These are phyloP conservation scores for Passer montanus DNA, from an alignment of 2,113 vertebrate species.

Conservation along the genomic window DNA sequence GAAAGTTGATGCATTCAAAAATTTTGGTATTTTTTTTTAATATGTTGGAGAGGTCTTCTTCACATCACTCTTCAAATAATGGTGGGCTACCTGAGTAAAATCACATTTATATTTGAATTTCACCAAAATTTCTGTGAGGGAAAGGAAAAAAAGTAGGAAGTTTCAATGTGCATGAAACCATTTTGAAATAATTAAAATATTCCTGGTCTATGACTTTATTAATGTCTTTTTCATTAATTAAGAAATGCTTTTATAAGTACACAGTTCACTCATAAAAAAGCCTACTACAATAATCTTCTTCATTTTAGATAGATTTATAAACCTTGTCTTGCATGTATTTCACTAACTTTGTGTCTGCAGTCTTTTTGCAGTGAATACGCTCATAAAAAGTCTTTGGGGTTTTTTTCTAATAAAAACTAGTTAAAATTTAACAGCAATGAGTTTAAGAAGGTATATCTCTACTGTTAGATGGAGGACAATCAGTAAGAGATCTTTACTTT, in stretches of 20 bases:
- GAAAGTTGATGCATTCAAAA: background rate
- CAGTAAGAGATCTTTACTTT: background rate
- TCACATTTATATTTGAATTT: background rate
- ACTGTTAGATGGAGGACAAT: background rate
- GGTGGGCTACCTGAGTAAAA: background rate
- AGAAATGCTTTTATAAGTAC: background rate
- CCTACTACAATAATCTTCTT: background rate
- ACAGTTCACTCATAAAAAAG: background rate
- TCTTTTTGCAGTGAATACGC: background rate
- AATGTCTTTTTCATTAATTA: background rate
- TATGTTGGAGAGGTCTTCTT: background rate
- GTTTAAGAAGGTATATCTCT: background rate
- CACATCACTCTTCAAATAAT: background rate
- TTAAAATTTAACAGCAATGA: background rate
- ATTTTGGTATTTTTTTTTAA: background rate
- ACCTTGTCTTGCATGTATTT: background rate
- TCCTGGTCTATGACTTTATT: background rate
- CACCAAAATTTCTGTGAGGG: rapidly evolving
- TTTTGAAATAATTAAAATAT: background rate
- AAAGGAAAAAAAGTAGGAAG: background rate
- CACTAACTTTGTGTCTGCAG: background rate
- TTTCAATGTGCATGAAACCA: background rate
- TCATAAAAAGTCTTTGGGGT: background rate
- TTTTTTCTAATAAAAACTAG: background rate
- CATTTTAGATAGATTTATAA: background rate